A percentile compares a stretch with the other conserved stretches of the same genome.
Conservation (phyloP, 2,888 invertebrate genomes). For the Aspidapion aeneum region DNA sequence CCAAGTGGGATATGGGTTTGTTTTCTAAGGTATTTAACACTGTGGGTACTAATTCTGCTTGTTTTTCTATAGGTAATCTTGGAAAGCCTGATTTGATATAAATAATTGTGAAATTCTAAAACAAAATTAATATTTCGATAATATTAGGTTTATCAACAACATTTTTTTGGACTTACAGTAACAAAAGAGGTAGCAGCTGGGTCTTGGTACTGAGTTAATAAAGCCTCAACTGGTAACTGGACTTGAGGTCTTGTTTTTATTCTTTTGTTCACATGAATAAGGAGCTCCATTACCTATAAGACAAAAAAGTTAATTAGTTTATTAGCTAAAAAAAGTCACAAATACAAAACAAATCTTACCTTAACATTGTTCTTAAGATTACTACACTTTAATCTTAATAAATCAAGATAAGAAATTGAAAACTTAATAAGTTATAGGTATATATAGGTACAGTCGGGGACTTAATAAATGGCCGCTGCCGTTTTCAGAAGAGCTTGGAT, state of each 20-base stretch:
- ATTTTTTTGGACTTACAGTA: conserved; percentile 72
- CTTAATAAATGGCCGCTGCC: too few relatives aligned
- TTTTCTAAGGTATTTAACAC: conserved; percentile 75
- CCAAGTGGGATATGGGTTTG: conserved; percentile 80
- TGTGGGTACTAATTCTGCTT: conserved; percentile 69
- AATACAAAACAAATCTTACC: too few relatives aligned
- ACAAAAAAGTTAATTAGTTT: neutral
- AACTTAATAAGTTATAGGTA: neutral
- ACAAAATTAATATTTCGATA: conserved; percentile 30
- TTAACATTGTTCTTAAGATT: too few relatives aligned
- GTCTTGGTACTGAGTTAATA: conserved; percentile 77
- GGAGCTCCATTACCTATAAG: conserved; percentile 80
- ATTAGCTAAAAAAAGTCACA: too few relatives aligned
- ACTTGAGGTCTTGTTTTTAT: conserved; percentile 81
- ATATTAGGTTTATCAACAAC: too few relatives aligned
- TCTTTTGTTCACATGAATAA: conserved; percentile 88
- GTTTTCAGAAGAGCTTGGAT: too few relatives aligned
- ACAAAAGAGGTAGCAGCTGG: conserved; percentile 74
- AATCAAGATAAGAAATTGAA: too few relatives aligned
- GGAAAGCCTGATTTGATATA: conserved; percentile 92
- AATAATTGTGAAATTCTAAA: conserved; percentile 89
- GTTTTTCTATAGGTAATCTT: conserved; percentile 69
- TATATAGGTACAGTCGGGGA: too few relatives aligned
- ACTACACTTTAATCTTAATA: too few relatives aligned
- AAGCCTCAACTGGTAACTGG: conserved; percentile 80